Evolutionary conservation across 1,140 invertebrate species (phyloP).

Genomic region (Xylocopa sonorina): DNA sequence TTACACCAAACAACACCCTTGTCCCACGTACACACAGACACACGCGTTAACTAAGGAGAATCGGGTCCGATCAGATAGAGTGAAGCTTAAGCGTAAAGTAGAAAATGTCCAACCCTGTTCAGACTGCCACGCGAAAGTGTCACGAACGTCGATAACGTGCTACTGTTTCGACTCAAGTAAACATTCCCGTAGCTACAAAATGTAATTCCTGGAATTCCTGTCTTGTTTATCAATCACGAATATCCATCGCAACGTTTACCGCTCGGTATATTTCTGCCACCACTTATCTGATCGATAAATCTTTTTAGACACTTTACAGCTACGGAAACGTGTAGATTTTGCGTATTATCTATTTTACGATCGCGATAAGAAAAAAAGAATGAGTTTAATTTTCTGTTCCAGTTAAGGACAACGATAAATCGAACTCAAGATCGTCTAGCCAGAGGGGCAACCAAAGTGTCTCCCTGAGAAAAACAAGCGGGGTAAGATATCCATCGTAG

Average conservation of each 20-base stretch:
- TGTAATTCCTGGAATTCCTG: constrained; percentile 6
- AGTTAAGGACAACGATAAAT: constrained; percentile 81
- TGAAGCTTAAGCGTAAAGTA: background rate
- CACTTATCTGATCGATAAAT: background rate
- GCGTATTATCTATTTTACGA: too few species aligned
- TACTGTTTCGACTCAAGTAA: constrained; percentile 16
- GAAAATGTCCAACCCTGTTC: background rate
- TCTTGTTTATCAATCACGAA: constrained; percentile 17
- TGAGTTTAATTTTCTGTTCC: constrained; percentile 64
- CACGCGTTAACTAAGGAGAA: background rate
- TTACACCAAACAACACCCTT: background rate
- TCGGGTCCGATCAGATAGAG: constrained; percentile 11
- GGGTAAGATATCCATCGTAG: constrained; percentile 74
- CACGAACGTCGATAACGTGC: constrained; percentile 33
- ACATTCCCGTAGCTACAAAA: background rate
- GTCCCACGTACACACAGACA: background rate
- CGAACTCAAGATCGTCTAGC: constrained; percentile 74
- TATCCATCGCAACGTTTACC: background rate
- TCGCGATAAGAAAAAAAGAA: too few species aligned
- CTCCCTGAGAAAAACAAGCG: constrained; percentile 79
- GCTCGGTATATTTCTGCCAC: background rate
- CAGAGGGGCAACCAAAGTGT: constrained; percentile 77
- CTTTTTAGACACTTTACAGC: background rate
- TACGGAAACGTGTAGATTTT: too few species aligned
- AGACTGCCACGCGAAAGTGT: constrained; percentile 3